Base-by-base conservation (phyloP, 2,888 invertebrate species). In the Aleiodes testaceus region DNA sequence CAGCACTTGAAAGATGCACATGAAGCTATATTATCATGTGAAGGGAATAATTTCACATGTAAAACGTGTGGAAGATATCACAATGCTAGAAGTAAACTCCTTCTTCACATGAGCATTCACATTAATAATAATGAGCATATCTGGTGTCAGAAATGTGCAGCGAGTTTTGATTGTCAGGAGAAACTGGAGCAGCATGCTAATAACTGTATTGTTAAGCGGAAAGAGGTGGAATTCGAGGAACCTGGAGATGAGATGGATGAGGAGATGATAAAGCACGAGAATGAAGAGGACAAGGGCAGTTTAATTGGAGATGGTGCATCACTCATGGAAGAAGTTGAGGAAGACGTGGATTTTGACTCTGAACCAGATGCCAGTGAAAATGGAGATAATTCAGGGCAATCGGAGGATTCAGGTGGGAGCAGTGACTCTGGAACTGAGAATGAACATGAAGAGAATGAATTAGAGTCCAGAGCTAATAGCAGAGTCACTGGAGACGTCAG, bases 11-110 rank as follows among this genome's bases (percentile, higher is more conserved):
- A 87, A 42, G 85, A 87, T 47, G 87, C 86, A 0, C 91, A 91
- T 78, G 89, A 88, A 22, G 88, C 87, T 7, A 86, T 89, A 49
- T 81, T 89, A 52, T 88, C 88, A 30, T 89, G 88, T 42, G 90
- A 88, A 74, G 90, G 90, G 0, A 90, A 90, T 64, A 90, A 90
- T 78, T 90, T 91, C 73, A 90, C 90, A 0, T 91, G 91, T 78
- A 88, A 90, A 73, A 87, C 88, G 2, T 89, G 89, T 74, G 89
- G 89, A 11, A 82, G 89, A 12, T 91, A 91, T 79, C 91, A 91
- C 78, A 91, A 91, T 76, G 90, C 91, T 1, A 88, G 90, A 49
- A 89, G 89, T 9, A 91, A 91, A 78, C 78, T 91, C 6, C 82
- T 88, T 18, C 81, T 90, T 3, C 91, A 91, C 77, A 90, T 89